These are phyloP conservation scores for Lepilemur ruficaudatus DNA, from an alignment of 2,797 vertebrate species.

Conservation along the genomic window DNA sequence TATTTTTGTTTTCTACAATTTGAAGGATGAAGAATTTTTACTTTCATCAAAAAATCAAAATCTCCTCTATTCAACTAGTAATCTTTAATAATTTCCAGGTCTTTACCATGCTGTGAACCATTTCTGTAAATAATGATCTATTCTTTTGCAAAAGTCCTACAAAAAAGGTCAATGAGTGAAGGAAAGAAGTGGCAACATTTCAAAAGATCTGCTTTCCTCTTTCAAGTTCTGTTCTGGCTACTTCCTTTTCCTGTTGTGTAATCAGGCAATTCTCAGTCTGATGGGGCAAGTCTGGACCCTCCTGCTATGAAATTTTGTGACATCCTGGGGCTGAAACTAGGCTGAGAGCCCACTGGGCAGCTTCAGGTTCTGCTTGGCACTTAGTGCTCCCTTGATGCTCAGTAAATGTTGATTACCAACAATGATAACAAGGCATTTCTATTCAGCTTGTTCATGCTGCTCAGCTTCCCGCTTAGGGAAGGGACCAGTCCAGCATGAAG, in stretches of 20 bases:
- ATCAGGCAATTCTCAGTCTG: not conserved
- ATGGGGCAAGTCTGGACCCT: not conserved
- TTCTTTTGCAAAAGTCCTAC: not conserved
- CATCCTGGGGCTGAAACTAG: constrained; percentile 20
- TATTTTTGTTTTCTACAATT: not conserved
- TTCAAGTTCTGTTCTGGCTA: constrained; percentile 35
- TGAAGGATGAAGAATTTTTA: not conserved
- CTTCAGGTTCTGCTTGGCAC: not conserved
- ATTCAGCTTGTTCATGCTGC: constrained; percentile 44
- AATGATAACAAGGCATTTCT: constrained; percentile 13
- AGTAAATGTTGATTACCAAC: not conserved
- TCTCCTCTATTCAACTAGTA: not conserved
- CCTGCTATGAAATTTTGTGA: constrained; percentile 60
- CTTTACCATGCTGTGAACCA: not conserved
- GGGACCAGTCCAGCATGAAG: constrained; percentile 46
- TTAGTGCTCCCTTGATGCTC: not conserved
- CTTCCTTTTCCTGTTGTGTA: constrained; percentile 65
- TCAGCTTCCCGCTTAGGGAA: constrained; percentile 56
- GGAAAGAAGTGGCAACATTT: constrained; percentile 47
- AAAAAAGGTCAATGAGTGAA: constrained; percentile 36
- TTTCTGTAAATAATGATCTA: not conserved
- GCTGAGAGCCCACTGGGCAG: not conserved
- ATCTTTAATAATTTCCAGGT: constrained; percentile 32
- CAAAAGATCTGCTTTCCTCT: constrained; percentile 61
- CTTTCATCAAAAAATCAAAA: not conserved